A percentile compares a stretch with the other conserved stretches of the same genome.
These are phyloP conservation scores for Sebastes cheni DNA, from an alignment of 2,797 vertebrate species.

Conservation along the genomic window DNA sequence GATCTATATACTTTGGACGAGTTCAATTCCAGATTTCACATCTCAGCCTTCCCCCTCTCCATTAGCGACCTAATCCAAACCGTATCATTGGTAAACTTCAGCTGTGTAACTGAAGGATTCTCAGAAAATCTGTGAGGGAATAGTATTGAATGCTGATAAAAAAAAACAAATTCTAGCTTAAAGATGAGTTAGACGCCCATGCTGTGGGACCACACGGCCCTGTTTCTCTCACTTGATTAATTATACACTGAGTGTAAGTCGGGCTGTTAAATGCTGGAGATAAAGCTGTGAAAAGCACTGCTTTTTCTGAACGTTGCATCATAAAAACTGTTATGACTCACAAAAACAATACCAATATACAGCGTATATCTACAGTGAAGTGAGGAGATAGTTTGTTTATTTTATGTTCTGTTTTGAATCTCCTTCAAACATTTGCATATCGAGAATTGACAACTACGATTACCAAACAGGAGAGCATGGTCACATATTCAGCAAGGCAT, in stretches of 20 bases:
- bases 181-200: not conserved
- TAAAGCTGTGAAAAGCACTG: not conserved
- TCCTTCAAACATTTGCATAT: not conserved
- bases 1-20: not conserved
- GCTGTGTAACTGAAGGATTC: not conserved
- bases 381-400: not conserved
- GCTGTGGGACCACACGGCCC: not conserved
- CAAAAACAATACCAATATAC: not conserved
- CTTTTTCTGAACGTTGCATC: not conserved
- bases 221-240: not conserved
- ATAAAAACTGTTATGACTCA: not conserved
- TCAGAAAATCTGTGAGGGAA: not conserved
- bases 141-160: not conserved
- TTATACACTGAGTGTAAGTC: slow-evolving; percentile 6
- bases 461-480: not conserved
- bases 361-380: not conserved
- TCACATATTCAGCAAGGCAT: not conserved
- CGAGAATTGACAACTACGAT: not conserved
- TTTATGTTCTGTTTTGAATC: not conserved
- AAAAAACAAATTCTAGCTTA: not conserved
- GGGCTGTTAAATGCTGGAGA: not conserved
- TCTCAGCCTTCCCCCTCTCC: not conserved
- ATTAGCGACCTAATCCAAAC: not conserved
- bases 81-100: not conserved
- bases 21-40: not conserved